phyloP scores from a whole-genome alignment of 1,140 invertebrate species.

The Orchesella cincta region DNA sequence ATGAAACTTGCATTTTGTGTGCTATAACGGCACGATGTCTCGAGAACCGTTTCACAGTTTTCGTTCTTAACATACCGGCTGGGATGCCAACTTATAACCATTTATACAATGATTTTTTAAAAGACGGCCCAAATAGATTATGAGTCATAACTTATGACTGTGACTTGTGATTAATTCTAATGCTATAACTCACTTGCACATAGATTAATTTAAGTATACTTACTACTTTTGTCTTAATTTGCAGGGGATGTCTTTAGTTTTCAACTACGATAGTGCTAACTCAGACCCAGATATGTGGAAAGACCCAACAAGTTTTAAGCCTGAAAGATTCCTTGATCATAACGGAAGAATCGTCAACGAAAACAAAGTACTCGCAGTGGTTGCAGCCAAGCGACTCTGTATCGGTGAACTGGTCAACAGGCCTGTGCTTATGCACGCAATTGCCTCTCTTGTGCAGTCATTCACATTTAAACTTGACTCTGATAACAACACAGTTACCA shows the following conservation, averaged over 20 bases:
- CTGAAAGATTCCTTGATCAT: slow-evolving; percentile 7
- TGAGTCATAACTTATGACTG: no score
- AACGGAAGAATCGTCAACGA: not conserved
- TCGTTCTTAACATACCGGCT: no score
- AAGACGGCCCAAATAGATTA: no score
- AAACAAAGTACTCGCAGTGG: not conserved
- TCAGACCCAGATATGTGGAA: not conserved
- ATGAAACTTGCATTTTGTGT: no score
- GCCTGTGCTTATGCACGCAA: not conserved
- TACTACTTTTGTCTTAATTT: not conserved
- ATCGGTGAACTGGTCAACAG: not conserved
- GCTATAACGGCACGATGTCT: no score
- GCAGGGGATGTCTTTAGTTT: slow-evolving; percentile 3
- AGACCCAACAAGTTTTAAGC: not conserved
- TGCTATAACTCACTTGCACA: no score
- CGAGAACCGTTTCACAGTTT: no score
- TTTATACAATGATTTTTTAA: no score
- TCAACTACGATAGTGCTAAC: slow-evolving; percentile 26
- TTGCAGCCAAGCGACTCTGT: slow-evolving; percentile 16
- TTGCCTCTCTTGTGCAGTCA: not conserved
- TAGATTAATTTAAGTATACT: not conserved
- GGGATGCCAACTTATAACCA: no score
- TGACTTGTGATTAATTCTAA: no score
- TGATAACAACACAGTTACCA: not conserved
- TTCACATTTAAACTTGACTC: not conserved